Base-by-base conservation (phyloP, 2,113 vertebrate species). In the Tychaedon coryphoeus region DNA sequence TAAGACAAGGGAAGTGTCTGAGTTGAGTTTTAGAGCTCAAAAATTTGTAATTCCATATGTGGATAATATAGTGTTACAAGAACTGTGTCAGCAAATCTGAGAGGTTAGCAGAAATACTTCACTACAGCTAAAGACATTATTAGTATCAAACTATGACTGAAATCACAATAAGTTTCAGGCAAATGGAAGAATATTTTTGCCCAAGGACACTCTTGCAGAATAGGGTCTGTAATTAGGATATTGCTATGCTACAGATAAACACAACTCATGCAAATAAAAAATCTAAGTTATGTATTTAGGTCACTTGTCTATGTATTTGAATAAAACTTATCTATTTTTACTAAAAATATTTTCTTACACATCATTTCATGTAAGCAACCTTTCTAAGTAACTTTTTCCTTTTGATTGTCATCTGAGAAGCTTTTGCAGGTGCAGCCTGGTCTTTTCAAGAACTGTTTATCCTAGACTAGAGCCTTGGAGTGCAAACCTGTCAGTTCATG, bases 201-300 rank as follows among this genome's bases (percentile, higher is more conserved):
- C 64, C 50, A 83, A 83, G 90, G 86, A 84, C 8, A 90, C 22
- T 66, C 69, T 48, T 74, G 72, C 71, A 88, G 71, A 74, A 93
- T 50, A 86, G 56, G 56, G 56, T 71, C 78, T 93, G 75, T 88
- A 92, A 94, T 86, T 82, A 96, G 48, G 75, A 64, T 87, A 92
- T 6, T 64, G 75, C 71, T 74, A 33, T 11, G 56, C 36, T 67
- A 71, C 53, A 79, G 60, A 77, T 53, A 92, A 91, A 92, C 64
- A 79, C 34, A 86, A 51, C 56, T 58, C 34, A 58, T 73, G 78
- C 54, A 90, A 86, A 96, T 22, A 26, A 42, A 93, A 92, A 81
- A 69, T 11, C 0, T 16, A 56, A 94, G 28, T 42, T 91, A 92
- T 47, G 50, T 42, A 94, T 93, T 93, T 86, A 92, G 92, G 90